phyloP scores from a whole-genome alignment of 2,113 vertebrate species.

The Gnathochromis pfefferi region DNA sequence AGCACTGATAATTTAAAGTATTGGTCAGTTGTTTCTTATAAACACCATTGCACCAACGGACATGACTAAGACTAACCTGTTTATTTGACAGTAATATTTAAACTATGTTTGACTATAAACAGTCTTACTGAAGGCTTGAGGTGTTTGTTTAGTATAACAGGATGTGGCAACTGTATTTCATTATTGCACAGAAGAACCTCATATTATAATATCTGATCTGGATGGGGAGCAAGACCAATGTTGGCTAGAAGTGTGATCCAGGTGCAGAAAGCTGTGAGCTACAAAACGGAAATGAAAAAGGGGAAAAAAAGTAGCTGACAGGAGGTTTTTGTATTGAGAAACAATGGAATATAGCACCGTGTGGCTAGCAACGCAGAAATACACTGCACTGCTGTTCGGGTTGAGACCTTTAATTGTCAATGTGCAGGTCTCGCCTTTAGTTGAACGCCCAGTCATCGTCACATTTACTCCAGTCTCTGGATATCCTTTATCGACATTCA shows the following conservation, averaged over 20 bases:
- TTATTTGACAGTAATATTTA: neutral
- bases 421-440: neutral
- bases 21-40: neutral
- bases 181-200: neutral
- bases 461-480: neutral
- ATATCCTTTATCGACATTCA: accelerated
- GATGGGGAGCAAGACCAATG: neutral
- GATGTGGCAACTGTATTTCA: neutral
- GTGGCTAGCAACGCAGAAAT: constrained; percentile 29
- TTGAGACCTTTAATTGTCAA: neutral
- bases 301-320: neutral
- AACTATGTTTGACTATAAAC: neutral
- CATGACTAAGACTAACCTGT: neutral
- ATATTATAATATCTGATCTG: neutral
- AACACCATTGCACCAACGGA: neutral
- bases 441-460: neutral
- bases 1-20: neutral
- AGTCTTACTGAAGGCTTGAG: neutral
- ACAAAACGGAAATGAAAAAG: neutral
- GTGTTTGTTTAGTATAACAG: neutral
- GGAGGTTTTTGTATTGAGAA: constrained; percentile 12
- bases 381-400: constrained; percentile 7
- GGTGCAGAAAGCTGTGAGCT: neutral
- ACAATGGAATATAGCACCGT: neutral
- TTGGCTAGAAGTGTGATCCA: neutral